Conservation (phyloP, 2,113 vertebrate genomes). For the Acrocephalus arundinaceus region DNA sequence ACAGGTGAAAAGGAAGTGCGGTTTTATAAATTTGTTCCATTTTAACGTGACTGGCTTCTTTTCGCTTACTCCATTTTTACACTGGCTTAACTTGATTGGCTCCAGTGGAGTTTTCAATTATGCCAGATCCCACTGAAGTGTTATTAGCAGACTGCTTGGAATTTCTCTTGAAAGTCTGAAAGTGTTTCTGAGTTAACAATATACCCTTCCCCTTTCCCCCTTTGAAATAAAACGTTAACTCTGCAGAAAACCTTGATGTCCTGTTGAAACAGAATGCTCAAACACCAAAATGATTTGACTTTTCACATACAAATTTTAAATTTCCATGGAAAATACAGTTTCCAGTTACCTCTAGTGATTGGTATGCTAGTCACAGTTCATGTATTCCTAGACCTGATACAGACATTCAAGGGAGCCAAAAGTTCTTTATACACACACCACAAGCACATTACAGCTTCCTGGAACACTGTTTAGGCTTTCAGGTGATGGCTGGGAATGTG, state of each 20-base stretch:
- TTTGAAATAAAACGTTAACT: neutral
- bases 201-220: neutral
- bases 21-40: slow-evolving; percentile 56
- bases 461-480: slow-evolving; percentile 51
- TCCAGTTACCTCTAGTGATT: slow-evolving; percentile 27
- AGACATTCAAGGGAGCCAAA: slow-evolving; percentile 14
- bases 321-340: slow-evolving; percentile 44
- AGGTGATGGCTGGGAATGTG: slow-evolving; percentile 59
- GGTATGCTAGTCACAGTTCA: slow-evolving; percentile 39
- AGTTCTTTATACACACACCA: neutral
- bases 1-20: slow-evolving; percentile 62
- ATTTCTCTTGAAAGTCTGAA: slow-evolving; percentile 39
- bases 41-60: slow-evolving; percentile 32
- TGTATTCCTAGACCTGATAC: slow-evolving; percentile 30
- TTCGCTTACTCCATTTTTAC: slow-evolving; percentile 44
- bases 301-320: slow-evolving; percentile 44
- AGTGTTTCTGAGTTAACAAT: slow-evolving; percentile 48
- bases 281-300: neutral
- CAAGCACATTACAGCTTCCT: slow-evolving; percentile 28
- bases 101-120: slow-evolving; percentile 65
- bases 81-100: slow-evolving; percentile 62
- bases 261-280: slow-evolving; percentile 19
- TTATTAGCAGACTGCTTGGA: slow-evolving; percentile 55
- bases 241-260: slow-evolving; percentile 28
- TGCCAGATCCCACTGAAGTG: slow-evolving; percentile 45